Evolutionary conservation across 2,797 vertebrate species (phyloP).

Genomic region (Aulostomus chinensis): DNA sequence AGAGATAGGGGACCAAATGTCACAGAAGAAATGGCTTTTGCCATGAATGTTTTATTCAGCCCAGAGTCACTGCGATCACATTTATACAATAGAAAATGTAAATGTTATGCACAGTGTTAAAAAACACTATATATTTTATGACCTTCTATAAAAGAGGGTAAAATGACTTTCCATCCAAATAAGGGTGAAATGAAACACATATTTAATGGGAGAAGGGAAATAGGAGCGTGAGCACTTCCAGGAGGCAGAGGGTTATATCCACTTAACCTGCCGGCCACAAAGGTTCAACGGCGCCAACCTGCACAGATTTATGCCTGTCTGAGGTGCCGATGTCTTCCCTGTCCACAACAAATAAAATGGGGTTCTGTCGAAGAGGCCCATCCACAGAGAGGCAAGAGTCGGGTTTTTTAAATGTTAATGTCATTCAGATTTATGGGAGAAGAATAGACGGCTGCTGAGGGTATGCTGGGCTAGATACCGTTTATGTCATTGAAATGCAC

Average conservation of each 20-base stretch:
- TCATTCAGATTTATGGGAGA: slow-evolving; percentile 73
- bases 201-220: slow-evolving; percentile 67
- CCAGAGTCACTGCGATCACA: slow-evolving; percentile 65
- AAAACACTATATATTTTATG: slow-evolving; percentile 79
- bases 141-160: slow-evolving; percentile 78
- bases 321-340: slow-evolving; percentile 11
- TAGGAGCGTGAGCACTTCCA: slow-evolving; percentile 39
- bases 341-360: slow-evolving; percentile 52
- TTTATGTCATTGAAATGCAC: slow-evolving; percentile 65
- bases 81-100: slow-evolving; percentile 81
- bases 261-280: slow-evolving; percentile 64
- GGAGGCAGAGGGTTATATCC: slow-evolving; percentile 67
- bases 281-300: slow-evolving; percentile 38
- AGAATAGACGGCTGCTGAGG: slow-evolving; percentile 52
- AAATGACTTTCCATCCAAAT: slow-evolving; percentile 76
- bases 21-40: slow-evolving; percentile 79
- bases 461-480: slow-evolving; percentile 49
- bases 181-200: slow-evolving; percentile 71
- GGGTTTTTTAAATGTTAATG: slow-evolving; percentile 71
- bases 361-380: slow-evolving; percentile 43
- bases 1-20: slow-evolving; percentile 83
- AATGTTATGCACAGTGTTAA: slow-evolving; percentile 75
- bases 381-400: slow-evolving; percentile 34
- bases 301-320: slow-evolving; percentile 63
- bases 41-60: slow-evolving; percentile 81